Base-by-base conservation (phyloP, 2,888 invertebrate species). In the Caenorhabditis sinica region DNA sequence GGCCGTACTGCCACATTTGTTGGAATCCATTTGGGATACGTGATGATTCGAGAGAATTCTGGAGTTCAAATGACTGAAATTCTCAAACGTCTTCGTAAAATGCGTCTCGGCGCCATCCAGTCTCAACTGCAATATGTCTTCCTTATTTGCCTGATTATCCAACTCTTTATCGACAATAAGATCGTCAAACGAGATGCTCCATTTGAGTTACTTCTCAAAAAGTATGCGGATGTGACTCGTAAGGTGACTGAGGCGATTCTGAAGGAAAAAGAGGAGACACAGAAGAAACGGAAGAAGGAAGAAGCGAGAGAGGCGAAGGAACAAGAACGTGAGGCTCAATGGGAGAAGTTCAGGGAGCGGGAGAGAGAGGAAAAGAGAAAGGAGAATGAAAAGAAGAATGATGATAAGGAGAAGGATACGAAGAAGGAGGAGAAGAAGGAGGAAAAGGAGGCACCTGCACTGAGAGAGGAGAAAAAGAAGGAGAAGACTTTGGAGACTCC, bases 121-220 rank as follows among this genome's bases (percentile, higher is more conserved):
- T 81, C 81, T 33, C 84, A 85, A 72, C 81, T 85, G 25, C 84
- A 85, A 40, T 82, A 76, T 56, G 43, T 85, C 5, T 85, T 73
- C 40, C 53, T 85, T 1, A 45, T 63, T 11, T 20, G 68, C 0
- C 61, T 68, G 6, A 61, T 85, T 17, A 45, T 85, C 8, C 53
- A 76, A 40, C 9, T 72, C 2, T 81, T 85, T 33, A 72, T 82
- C 23, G 76, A 85, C 4, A 63, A 79, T 25, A 80, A 84, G 65
- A n/a, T 51, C 8, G 49, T 76, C 30, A 58, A 58, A 56, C 30
- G 36, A 25, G 75, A 80, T 30, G 33, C 15, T 3, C 13, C 13
- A 15, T 80, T 56, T 17, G 81, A 74, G 33, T 3, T 6, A 8
- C 49, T 81, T n/a, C 69, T 61, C 13, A 74, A 74, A 58, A 82